Evolutionary conservation across 2,888 invertebrate species (phyloP).

Genomic region (Sesia bembeciformis): DNA sequence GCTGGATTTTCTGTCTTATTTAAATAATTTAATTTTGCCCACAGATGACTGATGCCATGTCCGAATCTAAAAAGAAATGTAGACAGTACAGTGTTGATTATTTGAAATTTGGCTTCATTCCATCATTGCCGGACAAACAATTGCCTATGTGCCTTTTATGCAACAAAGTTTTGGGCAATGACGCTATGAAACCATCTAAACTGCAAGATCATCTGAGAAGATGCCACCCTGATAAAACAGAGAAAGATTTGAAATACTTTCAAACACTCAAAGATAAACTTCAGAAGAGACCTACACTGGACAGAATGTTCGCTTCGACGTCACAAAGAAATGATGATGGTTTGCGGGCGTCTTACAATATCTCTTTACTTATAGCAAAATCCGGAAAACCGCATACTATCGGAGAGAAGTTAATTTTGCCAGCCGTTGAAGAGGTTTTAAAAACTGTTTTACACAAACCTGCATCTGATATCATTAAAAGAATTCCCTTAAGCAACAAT

Average conservation of each 20-base stretch:
- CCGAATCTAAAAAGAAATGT: too few relatives aligned
- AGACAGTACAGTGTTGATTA: slow-evolving; percentile 10
- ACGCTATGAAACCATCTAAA: slow-evolving; percentile 9
- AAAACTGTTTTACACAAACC: slow-evolving; percentile 22
- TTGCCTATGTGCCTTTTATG: slow-evolving; percentile 11
- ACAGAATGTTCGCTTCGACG: slow-evolving; percentile 8
- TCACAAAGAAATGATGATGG: slow-evolving; percentile 10
- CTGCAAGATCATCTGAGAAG: slow-evolving; percentile 8
- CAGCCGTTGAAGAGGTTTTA: slow-evolving; percentile 24
- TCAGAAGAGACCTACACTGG: slow-evolving; percentile 4
- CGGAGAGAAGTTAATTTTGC: slow-evolving; percentile 28
- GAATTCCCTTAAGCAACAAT: slow-evolving; percentile 16
- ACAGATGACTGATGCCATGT: too few relatives aligned
- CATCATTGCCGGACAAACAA: slow-evolving; percentile 7
- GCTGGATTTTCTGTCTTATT: too few relatives aligned
- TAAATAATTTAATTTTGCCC: too few relatives aligned
- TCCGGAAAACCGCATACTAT: slow-evolving; percentile 24
- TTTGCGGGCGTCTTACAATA: too few relatives aligned
- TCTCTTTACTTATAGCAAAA: slow-evolving; percentile 11
- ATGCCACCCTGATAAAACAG: slow-evolving; percentile 7
- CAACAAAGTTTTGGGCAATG: slow-evolving; percentile 10
- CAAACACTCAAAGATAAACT: slow-evolving; percentile 7
- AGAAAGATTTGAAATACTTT: slow-evolving; percentile 9
- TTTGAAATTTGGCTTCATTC: slow-evolving; percentile 10
- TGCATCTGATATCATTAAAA: slow-evolving; percentile 22